These are phyloP conservation scores for Drosophila pseudotalamancana DNA, from an alignment of 2,888 invertebrate genomes.

Conservation along the genomic window DNA sequence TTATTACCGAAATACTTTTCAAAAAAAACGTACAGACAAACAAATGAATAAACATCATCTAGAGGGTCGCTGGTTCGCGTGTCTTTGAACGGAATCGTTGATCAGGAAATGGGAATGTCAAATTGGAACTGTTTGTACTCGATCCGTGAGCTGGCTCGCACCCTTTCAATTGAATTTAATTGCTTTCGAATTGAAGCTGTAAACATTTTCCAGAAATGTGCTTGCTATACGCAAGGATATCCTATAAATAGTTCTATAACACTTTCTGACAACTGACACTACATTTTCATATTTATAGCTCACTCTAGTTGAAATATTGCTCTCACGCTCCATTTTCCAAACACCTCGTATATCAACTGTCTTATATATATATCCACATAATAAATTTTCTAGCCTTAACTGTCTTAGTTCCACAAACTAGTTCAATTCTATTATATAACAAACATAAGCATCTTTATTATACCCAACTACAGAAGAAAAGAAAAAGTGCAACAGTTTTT, in stretches of 20 bases:
- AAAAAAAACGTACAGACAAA: not conserved
- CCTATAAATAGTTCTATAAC: not conserved
- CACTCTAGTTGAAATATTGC: no score
- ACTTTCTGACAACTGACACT: no score
- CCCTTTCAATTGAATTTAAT: slow-evolving; percentile 68
- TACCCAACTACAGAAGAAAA: no score
- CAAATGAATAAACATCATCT: not conserved
- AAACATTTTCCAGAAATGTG: slow-evolving; percentile 15
- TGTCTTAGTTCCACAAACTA: not conserved
- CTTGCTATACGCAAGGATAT: not conserved
- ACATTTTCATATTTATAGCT: no score
- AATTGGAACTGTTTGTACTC: slow-evolving; percentile 13
- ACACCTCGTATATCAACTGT: not conserved
- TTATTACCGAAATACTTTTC: slow-evolving; percentile 2
- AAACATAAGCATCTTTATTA: slow-evolving; percentile 13
- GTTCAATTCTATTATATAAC: not conserved
- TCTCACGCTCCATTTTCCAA: slow-evolving; percentile 3
- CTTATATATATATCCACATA: not conserved
- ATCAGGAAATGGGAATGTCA: slow-evolving; percentile 18
- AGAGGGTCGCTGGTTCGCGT: slow-evolving; percentile 10
- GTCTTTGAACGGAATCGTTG: not conserved
- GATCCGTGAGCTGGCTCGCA: slow-evolving; percentile 14
- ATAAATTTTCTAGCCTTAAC: not conserved
- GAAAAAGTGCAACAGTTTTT: slow-evolving; percentile 6
- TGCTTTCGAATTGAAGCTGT: slow-evolving; percentile 44